Conservation (phyloP, 2,113 vertebrate species). For the Holacanthus passer region DNA sequence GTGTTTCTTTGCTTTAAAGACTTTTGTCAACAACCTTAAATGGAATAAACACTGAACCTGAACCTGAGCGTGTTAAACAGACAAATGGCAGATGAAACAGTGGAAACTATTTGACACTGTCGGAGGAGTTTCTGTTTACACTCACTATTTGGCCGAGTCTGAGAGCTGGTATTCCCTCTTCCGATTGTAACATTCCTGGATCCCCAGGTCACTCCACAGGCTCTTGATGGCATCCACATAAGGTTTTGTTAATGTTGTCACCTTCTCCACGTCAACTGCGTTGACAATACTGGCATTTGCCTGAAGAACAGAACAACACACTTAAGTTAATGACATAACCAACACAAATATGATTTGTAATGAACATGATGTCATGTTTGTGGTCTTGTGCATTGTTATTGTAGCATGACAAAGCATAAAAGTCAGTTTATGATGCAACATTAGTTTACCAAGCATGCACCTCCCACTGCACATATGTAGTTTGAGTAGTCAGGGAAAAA, state of each 20-base stretch:
- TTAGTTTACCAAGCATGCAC: background rate
- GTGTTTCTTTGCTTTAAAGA: conserved; percentile 7
- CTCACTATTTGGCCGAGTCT: conserved; percentile 91
- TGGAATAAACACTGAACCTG: conserved; percentile 17
- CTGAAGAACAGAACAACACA: conserved; percentile 65
- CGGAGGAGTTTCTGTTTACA: conserved; percentile 76
- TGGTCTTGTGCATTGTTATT: background rate
- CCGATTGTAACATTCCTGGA: conserved; percentile 89
- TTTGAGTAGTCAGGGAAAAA: background rate
- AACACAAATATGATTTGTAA: background rate
- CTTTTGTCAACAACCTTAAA: conserved; percentile 46
- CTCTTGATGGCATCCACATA: conserved; percentile 88
- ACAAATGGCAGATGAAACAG: conserved; percentile 28
- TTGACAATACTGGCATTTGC: conserved; percentile 82
- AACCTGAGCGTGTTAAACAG: conserved; percentile 7
- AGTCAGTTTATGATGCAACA: background rate
- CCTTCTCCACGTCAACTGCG: conserved; percentile 86
- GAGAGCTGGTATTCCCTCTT: conserved; percentile 90
- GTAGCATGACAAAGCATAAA: background rate
- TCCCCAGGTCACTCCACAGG: conserved; percentile 89
- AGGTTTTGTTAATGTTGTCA: conserved; percentile 74
- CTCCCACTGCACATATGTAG: background rate
- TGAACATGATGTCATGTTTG: background rate
- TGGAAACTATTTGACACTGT: conserved; percentile 81
- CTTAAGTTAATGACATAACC: background rate